Conservation (phyloP, 2,888 invertebrate genomes). For the Monopis laevigella region DNA sequence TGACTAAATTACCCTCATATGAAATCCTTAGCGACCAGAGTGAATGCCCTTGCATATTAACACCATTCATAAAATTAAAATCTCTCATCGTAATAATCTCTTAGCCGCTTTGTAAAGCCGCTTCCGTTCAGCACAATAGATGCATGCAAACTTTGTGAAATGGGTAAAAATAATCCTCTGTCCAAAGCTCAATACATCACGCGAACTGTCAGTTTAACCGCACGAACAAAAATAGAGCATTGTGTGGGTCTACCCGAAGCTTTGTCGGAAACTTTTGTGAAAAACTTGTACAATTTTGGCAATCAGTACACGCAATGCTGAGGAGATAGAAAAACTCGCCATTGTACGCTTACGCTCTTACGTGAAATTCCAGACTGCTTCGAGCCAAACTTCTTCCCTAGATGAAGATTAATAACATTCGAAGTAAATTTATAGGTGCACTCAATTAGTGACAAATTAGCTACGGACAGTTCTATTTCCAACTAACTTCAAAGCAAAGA, state of each 20-base stretch:
- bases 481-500: slow-evolving; percentile 8
- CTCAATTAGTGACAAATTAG: slow-evolving; percentile 38
- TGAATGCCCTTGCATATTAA: slow-evolving; percentile 3
- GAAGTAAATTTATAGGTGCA: slow-evolving; percentile 2
- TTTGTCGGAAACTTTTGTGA: slow-evolving; percentile 54
- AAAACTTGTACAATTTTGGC: slow-evolving; percentile 61
- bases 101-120: slow-evolving; percentile 51
- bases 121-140: slow-evolving; percentile 59
- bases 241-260: slow-evolving; percentile 42
- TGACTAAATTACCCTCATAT: no score
- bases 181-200: slow-evolving; percentile 60
- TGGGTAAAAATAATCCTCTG: slow-evolving; percentile 64
- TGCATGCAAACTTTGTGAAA: slow-evolving; percentile 63
- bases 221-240: slow-evolving; percentile 64
- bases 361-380: no score
- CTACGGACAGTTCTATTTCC: slow-evolving; percentile 26
- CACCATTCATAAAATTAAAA: slow-evolving; percentile 41
- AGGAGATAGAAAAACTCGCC: not conserved
- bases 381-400: no score
- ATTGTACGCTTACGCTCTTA: no score
- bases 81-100: slow-evolving; percentile 43
- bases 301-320: slow-evolving; percentile 35
- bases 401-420: slow-evolving; percentile 4
- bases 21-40: not conserved
- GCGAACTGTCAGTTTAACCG: slow-evolving; percentile 61